phyloP scores from a whole-genome alignment of 2,113 vertebrate genomes.

The Myodes glareolus region DNA sequence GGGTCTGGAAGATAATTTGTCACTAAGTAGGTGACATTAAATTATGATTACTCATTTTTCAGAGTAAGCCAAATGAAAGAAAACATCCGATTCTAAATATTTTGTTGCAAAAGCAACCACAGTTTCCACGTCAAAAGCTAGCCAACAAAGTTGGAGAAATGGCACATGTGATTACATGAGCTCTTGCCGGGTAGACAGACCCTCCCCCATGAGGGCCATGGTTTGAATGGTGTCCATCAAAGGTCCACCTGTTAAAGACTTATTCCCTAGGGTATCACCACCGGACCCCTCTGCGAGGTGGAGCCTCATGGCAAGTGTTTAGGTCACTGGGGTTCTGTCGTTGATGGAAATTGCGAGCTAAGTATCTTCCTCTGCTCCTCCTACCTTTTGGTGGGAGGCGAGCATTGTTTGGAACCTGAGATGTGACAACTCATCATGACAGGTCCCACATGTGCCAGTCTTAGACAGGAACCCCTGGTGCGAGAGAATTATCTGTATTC shows the following conservation, averaged over 20 bases:
- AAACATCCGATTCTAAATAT: background rate
- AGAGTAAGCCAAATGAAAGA: background rate
- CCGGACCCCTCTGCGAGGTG: background rate
- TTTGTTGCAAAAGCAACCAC: slow-evolving; percentile 4
- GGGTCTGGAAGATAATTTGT: slow-evolving; percentile 9
- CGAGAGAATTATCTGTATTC: too few species aligned
- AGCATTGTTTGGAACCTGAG: background rate
- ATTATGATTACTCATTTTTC: slow-evolving; percentile 33
- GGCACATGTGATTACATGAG: background rate
- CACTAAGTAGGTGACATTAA: slow-evolving; percentile 25
- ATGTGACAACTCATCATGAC: too few species aligned
- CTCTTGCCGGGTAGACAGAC: background rate
- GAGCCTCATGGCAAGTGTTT: background rate
- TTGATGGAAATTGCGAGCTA: background rate
- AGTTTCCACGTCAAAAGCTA: background rate
- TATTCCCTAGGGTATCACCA: background rate
- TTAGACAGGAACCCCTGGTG: background rate
- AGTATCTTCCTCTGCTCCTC: too few species aligned
- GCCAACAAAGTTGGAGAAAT: background rate
- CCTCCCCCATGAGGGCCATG: background rate
- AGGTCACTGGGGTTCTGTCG: background rate
- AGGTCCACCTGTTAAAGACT: background rate
- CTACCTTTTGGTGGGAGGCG: background rate
- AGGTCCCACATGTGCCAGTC: background rate
- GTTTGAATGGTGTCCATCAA: too few species aligned